Conservation (phyloP, 1,140 invertebrate genomes). For the Bombus turneri region DNA sequence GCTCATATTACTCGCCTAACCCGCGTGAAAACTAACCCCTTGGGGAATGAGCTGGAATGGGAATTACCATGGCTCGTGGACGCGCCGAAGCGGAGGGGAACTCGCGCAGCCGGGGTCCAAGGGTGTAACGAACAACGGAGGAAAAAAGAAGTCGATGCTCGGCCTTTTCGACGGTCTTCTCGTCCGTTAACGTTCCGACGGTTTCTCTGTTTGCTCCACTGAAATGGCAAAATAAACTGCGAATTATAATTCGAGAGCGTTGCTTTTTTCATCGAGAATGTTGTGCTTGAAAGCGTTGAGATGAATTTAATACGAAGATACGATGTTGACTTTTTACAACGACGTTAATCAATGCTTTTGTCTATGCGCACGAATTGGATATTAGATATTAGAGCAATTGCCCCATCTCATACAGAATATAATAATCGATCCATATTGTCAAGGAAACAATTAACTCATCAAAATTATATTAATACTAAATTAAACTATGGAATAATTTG, state of each 20-base stretch:
- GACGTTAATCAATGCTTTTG: no score
- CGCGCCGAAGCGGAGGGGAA: conserved; percentile 15
- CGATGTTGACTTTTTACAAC: no score
- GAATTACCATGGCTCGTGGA: conserved; percentile 61
- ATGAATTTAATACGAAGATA: background rate
- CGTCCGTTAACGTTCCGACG: conserved; percentile 46
- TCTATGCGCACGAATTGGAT: no score
- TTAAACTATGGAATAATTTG: no score
- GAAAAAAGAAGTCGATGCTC: conserved; percentile 46
- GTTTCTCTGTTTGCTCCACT: conserved; percentile 10
- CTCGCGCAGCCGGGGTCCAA: conserved; percentile 7
- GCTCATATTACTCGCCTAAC: conserved; percentile 80
- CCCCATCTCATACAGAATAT: no score
- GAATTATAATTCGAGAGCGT: background rate
- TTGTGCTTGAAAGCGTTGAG: background rate
- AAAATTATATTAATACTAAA: no score
- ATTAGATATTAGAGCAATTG: no score
- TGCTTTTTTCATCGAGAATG: background rate
- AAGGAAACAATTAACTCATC: no score
- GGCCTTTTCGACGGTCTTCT: conserved; percentile 58
- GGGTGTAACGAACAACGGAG: background rate
- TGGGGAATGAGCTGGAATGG: conserved; percentile 68
- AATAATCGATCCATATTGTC: no score
- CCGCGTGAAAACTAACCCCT: conserved; percentile 80
- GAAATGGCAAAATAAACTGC: background rate